Evolutionary conservation across 64 coral and sea anemone species (phyloP), one percentile per base, ranked within the genome.

Genomic region (Porites lutea): DNA sequence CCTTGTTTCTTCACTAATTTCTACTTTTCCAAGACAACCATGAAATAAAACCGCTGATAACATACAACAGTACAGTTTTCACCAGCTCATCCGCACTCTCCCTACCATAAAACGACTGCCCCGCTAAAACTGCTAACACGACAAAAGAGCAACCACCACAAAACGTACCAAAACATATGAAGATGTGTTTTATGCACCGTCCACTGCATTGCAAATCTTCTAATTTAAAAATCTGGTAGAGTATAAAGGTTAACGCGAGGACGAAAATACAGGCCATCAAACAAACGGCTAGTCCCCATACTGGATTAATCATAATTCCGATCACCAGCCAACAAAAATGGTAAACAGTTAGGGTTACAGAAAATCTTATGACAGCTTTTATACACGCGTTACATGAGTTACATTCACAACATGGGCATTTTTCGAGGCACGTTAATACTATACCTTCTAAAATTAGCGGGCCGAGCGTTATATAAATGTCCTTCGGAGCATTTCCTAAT

Each of bases 241-340:
- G 1, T 11, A 47, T 13, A 48, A 4, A 74, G 4, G 44, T 46
- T 74, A 74, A 48, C 0, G 71, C 14, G 14, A 44, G 12, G 71
- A 74, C 5, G 48, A 74, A 46, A 13, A 74, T 13, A 4, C 9
- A 74, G 20, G 48, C 9, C 14, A 45, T 15, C 4, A 74, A 21
- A 14, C 45, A 44, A 13, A 74, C 45, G 48, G 71, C 5, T 43
- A 74, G 13, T 5, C 71, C 71, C 71, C 71, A 74, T 10, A 11
- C 15, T 74, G 71, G 71, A 47, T 74, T 74, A 45, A 74, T 74
- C 71, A 74, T 74, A 43, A 74, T 74, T 4, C 71, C 71, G 8
- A 74, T 74, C 14, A 16, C 37, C 1, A 74, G 9, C 71, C 71
- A 74, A 44, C 9, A 47, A 27, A 74, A 74, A 74, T 74, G 71